phyloP scores from a whole-genome alignment of 2,888 invertebrate species.

The Cheilosia urbana region DNA sequence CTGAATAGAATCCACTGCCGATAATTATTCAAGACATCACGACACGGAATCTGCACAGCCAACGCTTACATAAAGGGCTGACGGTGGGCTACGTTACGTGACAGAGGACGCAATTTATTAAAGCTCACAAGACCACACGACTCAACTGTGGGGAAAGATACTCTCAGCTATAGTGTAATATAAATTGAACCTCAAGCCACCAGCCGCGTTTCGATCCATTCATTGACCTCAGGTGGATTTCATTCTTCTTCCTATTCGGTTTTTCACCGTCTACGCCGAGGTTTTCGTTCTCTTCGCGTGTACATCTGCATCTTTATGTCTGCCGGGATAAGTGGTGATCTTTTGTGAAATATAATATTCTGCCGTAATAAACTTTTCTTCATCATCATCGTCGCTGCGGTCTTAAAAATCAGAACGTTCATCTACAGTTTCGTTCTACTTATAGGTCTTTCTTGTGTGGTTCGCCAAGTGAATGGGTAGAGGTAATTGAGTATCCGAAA shows the following conservation, averaged over 20 bases:
- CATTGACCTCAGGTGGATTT: constrained; percentile 75
- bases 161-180: constrained; percentile 13
- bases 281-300: neutral
- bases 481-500: constrained; percentile 51
- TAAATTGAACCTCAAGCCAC: constrained; percentile 51
- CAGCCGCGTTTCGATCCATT: constrained; percentile 64
- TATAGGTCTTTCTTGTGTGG: constrained; percentile 62
- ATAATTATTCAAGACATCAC: constrained; percentile 58
- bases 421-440: constrained; percentile 73
- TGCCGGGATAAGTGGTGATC: constrained; percentile 48
- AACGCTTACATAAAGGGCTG: constrained; percentile 17
- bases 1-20: constrained; percentile 8
- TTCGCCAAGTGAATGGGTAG: constrained; percentile 66
- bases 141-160: constrained; percentile 1
- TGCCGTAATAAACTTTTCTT: constrained; percentile 74
- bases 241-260: constrained; percentile 50
- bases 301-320: constrained; percentile 62
- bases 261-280: neutral
- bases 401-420: constrained; percentile 57
- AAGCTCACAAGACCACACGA: constrained; percentile 50
- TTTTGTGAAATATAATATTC: constrained; percentile 71
- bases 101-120: constrained; percentile 57
- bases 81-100: constrained; percentile 23
- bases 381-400: constrained; percentile 59
- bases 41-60: constrained; percentile 18